These are phyloP conservation scores for Charadrius vociferus DNA, from an alignment of 2,113 vertebrate species.

Conservation along the genomic window DNA sequence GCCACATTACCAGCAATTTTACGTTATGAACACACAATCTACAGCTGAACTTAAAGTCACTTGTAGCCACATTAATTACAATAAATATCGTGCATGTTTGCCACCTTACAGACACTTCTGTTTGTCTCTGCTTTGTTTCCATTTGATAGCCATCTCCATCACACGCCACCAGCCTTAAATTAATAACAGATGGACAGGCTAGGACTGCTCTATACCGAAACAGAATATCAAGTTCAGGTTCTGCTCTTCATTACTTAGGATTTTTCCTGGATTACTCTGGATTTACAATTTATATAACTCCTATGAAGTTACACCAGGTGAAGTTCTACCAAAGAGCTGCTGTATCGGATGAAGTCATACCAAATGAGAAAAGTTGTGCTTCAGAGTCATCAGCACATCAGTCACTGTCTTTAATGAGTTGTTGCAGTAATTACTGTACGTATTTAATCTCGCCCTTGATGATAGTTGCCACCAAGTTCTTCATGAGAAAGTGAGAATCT, in stretches of 20 bases:
- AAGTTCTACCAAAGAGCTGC: background rate
- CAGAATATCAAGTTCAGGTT: background rate
- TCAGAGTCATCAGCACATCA: background rate
- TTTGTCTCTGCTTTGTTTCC: background rate
- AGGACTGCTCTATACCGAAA: background rate
- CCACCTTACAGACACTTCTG: background rate
- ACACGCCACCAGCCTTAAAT: background rate
- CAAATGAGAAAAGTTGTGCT: background rate
- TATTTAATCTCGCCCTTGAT: background rate
- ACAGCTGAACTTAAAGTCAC: background rate
- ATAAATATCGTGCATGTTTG: rapidly evolving
- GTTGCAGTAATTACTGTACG: background rate
- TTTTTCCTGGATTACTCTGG: background rate
- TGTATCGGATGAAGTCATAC: background rate
- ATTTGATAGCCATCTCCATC: background rate
- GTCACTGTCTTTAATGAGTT: background rate
- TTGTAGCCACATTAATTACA: no score
- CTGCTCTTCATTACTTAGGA: background rate
- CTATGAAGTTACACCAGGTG: background rate
- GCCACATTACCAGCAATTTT: no score
- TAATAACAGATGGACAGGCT: background rate
- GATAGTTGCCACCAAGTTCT: background rate
- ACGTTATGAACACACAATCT: rapidly evolving
- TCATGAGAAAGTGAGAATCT: background rate
- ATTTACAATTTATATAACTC: background rate